Evolutionary conservation across 2,888 invertebrate genomes (phyloP).

Genomic region (Stratiomys singularior): DNA sequence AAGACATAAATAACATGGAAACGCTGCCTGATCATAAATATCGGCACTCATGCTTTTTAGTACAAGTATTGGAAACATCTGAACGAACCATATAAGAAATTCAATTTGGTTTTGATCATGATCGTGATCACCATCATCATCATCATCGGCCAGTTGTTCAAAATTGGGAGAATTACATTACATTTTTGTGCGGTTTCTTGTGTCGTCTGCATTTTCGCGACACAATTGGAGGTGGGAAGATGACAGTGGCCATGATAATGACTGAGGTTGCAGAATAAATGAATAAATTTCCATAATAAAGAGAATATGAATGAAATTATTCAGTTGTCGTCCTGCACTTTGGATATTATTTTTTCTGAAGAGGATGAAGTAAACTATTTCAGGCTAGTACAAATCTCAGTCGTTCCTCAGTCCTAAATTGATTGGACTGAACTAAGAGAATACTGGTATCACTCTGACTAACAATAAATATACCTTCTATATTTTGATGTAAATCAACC

Average conservation of each 20-base stretch:
- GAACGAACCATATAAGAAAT: constrained; percentile 29
- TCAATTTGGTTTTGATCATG: constrained; percentile 39
- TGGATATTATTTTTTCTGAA: no score
- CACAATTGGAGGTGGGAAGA: constrained; percentile 14
- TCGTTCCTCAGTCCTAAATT: no score
- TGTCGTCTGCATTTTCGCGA: not conserved
- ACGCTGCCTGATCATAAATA: constrained; percentile 52
- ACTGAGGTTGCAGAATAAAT: constrained; percentile 49
- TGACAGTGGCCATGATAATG: constrained; percentile 48
- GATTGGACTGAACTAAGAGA: no score
- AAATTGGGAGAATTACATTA: constrained; percentile 29
- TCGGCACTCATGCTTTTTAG: constrained; percentile 40
- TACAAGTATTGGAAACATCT: constrained; percentile 39
- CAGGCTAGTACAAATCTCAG: no score
- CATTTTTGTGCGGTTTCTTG: constrained; percentile 29
- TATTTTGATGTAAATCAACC: no score
- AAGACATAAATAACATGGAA: constrained; percentile 52
- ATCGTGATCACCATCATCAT: constrained; percentile 37
- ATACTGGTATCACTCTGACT: no score
- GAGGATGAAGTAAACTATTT: no score
- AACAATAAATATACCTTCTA: no score
- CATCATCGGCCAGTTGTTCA: constrained; percentile 50
- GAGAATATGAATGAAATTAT: constrained; percentile 31
- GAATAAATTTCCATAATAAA: constrained; percentile 49
- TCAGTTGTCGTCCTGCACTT: not conserved